A percentile compares a stretch with the other conserved stretches of the same genome.
These are phyloP conservation scores for Mythimna impura DNA, from an alignment of 2,888 invertebrate species.

Conservation along the genomic window DNA sequence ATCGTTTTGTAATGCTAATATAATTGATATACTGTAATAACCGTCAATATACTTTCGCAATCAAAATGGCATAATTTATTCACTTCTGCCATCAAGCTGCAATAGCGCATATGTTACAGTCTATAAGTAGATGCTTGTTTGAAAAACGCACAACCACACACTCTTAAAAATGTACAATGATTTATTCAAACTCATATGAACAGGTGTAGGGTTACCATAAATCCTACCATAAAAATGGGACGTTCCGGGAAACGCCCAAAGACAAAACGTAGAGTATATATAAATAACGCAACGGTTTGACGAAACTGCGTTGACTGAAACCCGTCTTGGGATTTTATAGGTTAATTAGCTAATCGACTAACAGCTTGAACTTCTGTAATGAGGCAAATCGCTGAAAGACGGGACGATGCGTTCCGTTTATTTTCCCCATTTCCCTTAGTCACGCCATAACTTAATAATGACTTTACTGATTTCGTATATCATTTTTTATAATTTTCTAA, in stretches of 20 bases:
- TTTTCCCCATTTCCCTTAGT: neutral
- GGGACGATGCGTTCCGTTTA: neutral
- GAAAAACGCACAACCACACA: slow-evolving; percentile 45
- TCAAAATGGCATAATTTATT: slow-evolving; percentile 53
- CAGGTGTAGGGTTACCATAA: slow-evolving; percentile 59
- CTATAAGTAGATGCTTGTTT: slow-evolving; percentile 49
- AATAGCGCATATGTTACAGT: slow-evolving; percentile 44
- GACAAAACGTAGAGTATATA: slow-evolving; percentile 28
- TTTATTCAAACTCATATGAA: slow-evolving; percentile 61
- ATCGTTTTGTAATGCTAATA: slow-evolving; percentile 34
- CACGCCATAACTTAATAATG: too few species aligned
- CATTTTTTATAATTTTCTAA: too few species aligned
- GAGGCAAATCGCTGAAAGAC: neutral
- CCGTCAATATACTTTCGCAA: slow-evolving; percentile 51
- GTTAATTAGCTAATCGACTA: slow-evolving; percentile 36
- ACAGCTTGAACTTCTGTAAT: slow-evolving; percentile 28
- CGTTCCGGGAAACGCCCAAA: slow-evolving; percentile 23
- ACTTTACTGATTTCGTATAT: too few species aligned
- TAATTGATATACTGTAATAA: slow-evolving; percentile 36
- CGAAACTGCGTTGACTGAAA: slow-evolving; percentile 22
- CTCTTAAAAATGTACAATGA: slow-evolving; percentile 64
- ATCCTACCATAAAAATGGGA: slow-evolving; percentile 36
- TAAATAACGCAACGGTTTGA: slow-evolving; percentile 45
- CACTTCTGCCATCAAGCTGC: slow-evolving; percentile 28
- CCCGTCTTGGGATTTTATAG: slow-evolving; percentile 17